Percentiles rank a stretch among this genome's conserved stretches.
Evolutionary conservation across 2,797 vertebrate species (phyloP).

Genomic region (Galagoides demidoff): DNA sequence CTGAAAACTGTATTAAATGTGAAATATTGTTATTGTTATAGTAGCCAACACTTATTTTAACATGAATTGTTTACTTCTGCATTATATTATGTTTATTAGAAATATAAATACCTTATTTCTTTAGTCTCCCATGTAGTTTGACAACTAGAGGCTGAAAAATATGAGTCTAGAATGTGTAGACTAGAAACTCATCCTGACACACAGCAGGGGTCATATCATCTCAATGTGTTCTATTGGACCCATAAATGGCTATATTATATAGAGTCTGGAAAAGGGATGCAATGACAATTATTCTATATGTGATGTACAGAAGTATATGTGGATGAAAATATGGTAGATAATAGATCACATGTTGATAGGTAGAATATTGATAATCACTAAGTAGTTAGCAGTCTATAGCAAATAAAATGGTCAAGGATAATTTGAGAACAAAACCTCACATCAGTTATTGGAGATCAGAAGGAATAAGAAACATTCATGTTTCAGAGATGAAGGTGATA

Average conservation of each 20-base stretch:
- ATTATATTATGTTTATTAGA: background rate
- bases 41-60: slow-evolving; percentile 1
- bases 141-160: background rate
- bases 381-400: background rate
- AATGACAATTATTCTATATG: background rate
- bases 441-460: background rate
- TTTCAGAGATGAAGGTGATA: background rate
- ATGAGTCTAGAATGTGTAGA: background rate
- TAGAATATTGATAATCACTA: background rate
- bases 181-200: background rate
- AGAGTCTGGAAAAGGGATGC: background rate
- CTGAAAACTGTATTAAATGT: slow-evolving; percentile 6
- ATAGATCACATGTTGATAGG: background rate
- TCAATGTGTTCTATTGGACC: background rate
- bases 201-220: background rate
- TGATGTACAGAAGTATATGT: too few species aligned
- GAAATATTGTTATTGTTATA: background rate
- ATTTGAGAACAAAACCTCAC: background rate
- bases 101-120: background rate
- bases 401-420: background rate
- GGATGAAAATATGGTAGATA: too few species aligned
- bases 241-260: background rate
- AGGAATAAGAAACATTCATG: background rate
- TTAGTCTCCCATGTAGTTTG: background rate
- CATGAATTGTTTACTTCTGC: background rate